Percentiles rank a stretch among this genome's conserved stretches.
phyloP scores from a whole-genome alignment of 2,888 invertebrate species.

The Athalia circularis region DNA sequence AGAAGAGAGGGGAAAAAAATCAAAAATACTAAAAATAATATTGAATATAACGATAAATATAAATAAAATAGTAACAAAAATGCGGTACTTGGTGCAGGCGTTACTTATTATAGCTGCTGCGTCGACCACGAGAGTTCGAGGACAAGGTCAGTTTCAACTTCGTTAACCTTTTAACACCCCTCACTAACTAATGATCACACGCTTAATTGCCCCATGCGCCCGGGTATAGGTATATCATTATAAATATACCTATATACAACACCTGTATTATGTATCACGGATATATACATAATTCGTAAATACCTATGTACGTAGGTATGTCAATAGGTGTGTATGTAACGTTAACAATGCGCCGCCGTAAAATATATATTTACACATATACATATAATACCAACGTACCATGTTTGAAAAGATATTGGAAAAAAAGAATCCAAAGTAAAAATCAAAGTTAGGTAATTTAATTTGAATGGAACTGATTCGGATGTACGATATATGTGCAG shows the following conservation, averaged over 20 bases:
- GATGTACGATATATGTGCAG: too few species aligned
- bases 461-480: too few species aligned
- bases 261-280: neutral
- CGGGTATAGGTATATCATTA: constrained; percentile 1
- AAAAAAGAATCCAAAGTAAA: too few species aligned
- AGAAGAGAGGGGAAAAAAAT: neutral
- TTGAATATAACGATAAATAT: too few species aligned
- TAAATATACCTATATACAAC: neutral
- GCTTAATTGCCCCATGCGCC: constrained; percentile 15
- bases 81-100: constrained; percentile 36
- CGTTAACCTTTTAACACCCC: constrained; percentile 39
- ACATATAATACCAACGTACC: too few species aligned
- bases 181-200: constrained; percentile 28
- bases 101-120: constrained; percentile 8
- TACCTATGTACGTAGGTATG: too few species aligned
- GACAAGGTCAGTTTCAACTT: constrained; percentile 42
- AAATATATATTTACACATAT: too few species aligned
- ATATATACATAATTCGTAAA: too few species aligned
- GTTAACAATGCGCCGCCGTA: too few species aligned
- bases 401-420: too few species aligned
- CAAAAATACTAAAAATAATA: neutral
- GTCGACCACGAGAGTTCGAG: constrained; percentile 29
- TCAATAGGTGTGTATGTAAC: too few species aligned
- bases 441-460: too few species aligned
- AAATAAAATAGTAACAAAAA: neutral